A percentile compares a stretch with the other conserved stretches of the same genome.
These are phyloP conservation scores for Tigriopus japonicus DNA, from an alignment of 1,140 invertebrate genomes.

Conservation along the genomic window DNA sequence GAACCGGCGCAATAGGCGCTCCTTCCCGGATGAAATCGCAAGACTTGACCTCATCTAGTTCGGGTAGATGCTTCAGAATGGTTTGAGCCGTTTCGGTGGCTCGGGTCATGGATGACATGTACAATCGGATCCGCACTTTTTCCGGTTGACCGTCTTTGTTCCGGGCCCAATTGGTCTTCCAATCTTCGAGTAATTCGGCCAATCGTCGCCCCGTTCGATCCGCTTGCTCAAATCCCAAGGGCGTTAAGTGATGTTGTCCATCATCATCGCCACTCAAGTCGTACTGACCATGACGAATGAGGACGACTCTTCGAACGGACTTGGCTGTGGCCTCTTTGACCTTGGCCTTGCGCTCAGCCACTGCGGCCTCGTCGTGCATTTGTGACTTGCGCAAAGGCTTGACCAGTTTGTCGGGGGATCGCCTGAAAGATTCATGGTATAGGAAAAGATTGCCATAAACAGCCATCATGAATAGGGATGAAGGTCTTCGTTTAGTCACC, in stretches of 20 bases:
- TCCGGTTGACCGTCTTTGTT: not conserved
- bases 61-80: slow-evolving; percentile 42
- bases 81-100: slow-evolving; percentile 75
- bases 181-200: not conserved
- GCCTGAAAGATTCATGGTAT: not conserved
- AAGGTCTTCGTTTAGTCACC: no score
- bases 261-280: slow-evolving; percentile 49
- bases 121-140: not conserved
- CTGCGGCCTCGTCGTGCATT: not conserved
- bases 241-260: slow-evolving; percentile 41
- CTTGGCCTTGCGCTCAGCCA: not conserved
- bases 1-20: slow-evolving; percentile 71
- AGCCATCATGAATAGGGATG: no score
- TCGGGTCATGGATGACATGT: slow-evolving; percentile 46
- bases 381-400: slow-evolving; percentile 1
- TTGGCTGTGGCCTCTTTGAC: slow-evolving; percentile 36
- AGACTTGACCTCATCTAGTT: slow-evolving; percentile 26
- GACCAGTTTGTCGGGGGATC: not conserved
- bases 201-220: slow-evolving; percentile 54
- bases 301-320: slow-evolving; percentile 58
- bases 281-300: slow-evolving; percentile 91
- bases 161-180: not conserved
- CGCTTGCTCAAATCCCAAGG: slow-evolving; percentile 46
- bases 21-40: slow-evolving; percentile 70
- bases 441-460: not conserved